These are phyloP conservation scores for Damaliscus lunatus DNA, from an alignment of 2,113 vertebrate species.

Conservation along the genomic window DNA sequence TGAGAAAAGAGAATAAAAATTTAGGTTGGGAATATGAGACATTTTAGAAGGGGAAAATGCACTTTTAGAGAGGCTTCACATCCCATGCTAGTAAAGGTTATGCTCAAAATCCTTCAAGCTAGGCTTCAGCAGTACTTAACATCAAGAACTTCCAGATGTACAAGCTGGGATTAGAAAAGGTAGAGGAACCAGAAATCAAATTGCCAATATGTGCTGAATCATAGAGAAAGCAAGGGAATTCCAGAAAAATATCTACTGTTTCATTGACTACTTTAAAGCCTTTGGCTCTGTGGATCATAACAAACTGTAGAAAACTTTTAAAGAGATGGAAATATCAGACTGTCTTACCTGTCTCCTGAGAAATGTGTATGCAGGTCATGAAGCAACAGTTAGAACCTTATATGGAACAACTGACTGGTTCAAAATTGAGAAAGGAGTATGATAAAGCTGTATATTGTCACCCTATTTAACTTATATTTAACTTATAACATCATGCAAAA, in stretches of 20 bases:
- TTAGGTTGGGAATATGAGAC: not conserved
- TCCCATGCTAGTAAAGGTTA: not conserved
- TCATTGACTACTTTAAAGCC: not conserved
- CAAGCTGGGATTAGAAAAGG: not conserved
- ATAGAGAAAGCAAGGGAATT: not conserved
- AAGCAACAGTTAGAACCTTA: not conserved
- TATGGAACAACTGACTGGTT: not conserved
- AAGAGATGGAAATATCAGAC: not conserved
- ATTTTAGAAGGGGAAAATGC: not conserved
- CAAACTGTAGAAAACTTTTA: not conserved
- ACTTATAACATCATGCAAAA: not conserved
- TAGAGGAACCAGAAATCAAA: not conserved
- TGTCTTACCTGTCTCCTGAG: not conserved
- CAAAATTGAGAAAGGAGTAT: not conserved
- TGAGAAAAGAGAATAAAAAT: not conserved
- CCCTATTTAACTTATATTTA: not conserved
- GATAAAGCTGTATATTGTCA: not conserved
- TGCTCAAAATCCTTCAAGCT: not conserved
- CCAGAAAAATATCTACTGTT: not conserved
- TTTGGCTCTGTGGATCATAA: not conserved
- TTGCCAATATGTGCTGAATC: not conserved
- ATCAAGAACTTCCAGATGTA: not conserved
- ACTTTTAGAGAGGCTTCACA: not conserved
- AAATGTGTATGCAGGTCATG: not conserved
- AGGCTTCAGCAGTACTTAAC: not conserved